A percentile compares a stretch with the other conserved stretches of the same genome.
Conservation (phyloP, 2,797 vertebrate species). For the Sebastes baramenuke region DNA sequence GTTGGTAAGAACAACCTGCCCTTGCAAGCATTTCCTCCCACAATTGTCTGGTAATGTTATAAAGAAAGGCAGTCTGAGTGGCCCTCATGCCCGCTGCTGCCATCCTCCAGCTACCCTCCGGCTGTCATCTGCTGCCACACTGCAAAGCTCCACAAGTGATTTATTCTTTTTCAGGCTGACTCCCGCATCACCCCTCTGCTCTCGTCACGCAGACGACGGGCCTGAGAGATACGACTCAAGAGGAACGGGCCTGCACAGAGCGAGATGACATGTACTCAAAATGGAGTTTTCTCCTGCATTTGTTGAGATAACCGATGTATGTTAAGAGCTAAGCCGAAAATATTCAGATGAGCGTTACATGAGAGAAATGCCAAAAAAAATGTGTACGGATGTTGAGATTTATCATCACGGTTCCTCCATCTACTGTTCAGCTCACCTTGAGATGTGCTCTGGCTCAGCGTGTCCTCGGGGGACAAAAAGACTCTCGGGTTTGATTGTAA, state of each 20-base stretch:
- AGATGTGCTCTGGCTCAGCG: conserved; percentile 34
- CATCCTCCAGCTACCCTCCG: conserved; percentile 53
- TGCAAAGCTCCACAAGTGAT: conserved; percentile 66
- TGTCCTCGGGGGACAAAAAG: conserved; percentile 54
- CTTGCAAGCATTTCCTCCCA: conserved; percentile 32
- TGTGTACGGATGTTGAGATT: conserved; percentile 12
- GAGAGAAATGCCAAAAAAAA: conserved; percentile 29
- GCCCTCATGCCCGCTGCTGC: conserved; percentile 45
- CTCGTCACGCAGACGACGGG: conserved; percentile 32
- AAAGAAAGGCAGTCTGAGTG: conserved; percentile 53
- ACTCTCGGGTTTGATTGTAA: conserved; percentile 61
- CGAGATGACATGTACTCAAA: conserved; percentile 22
- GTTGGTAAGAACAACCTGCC: conserved; percentile 38
- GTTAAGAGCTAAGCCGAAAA: conserved; percentile 13
- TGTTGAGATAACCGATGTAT: conserved; percentile 24
- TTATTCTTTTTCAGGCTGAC: conserved; percentile 50
- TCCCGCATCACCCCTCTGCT: conserved; percentile 46
- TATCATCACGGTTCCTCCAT: background rate
- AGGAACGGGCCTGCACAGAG: background rate
- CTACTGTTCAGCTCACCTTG: conserved; percentile 55
- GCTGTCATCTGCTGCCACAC: conserved; percentile 63
- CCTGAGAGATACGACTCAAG: conserved; percentile 33
- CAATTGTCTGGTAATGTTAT: conserved; percentile 49
- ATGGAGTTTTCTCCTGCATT: conserved; percentile 7
- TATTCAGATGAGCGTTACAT: conserved; percentile 21